These are phyloP conservation scores for Spialia ferax DNA, from an alignment of 2,888 invertebrate species.

Conservation along the genomic window DNA sequence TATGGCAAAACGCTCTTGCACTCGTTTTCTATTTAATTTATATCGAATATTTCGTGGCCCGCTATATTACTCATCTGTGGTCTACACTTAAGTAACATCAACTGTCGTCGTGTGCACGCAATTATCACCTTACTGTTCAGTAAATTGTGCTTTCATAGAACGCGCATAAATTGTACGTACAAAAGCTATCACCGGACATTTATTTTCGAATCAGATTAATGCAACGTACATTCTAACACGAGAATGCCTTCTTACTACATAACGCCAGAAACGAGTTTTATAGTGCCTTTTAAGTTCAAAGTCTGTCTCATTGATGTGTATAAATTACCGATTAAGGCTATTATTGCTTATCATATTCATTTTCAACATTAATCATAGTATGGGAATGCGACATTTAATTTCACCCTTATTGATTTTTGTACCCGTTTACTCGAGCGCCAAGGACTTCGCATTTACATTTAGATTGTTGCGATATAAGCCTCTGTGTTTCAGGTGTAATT, in stretches of 20 bases:
- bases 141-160: slow-evolving; percentile 38
- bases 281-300: slow-evolving; percentile 63
- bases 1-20: no score
- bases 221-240: slow-evolving; percentile 32
- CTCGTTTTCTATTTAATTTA: no score
- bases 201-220: slow-evolving; percentile 41
- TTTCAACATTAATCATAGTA: slow-evolving; percentile 55
- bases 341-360: slow-evolving; percentile 44
- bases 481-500: slow-evolving; percentile 44
- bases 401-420: slow-evolving; percentile 50
- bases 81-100: slow-evolving; percentile 10
- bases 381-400: slow-evolving; percentile 53
- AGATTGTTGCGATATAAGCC: slow-evolving; percentile 49
- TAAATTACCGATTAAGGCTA: slow-evolving; percentile 41
- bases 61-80: neutral
- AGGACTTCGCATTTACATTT: slow-evolving; percentile 49
- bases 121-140: slow-evolving; percentile 40
- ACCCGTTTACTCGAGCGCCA: slow-evolving; percentile 42
- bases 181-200: slow-evolving; percentile 40
- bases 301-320: slow-evolving; percentile 47
- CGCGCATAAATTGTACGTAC: slow-evolving; percentile 37
- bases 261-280: slow-evolving; percentile 65
- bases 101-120: slow-evolving; percentile 29
- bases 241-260: slow-evolving; percentile 52
- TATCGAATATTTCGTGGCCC: neutral